Evolutionary conservation across 2,797 vertebrate species (phyloP), one percentile per base, ranked within the genome.

Genomic region (Lates japonicus): DNA sequence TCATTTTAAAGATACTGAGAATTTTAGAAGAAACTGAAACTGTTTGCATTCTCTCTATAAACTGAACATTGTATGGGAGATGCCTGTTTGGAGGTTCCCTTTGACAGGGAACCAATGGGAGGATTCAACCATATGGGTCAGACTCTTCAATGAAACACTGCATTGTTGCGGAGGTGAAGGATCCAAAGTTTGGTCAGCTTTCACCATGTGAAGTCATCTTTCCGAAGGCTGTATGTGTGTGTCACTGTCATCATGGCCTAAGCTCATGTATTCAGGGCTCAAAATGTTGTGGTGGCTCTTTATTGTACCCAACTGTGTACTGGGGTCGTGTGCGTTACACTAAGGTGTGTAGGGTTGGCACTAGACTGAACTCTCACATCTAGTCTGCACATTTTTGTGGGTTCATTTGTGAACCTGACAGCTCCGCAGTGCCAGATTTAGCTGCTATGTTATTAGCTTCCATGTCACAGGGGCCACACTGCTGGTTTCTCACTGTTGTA

Each of bases 121-220:
- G 73, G 66, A n/a, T 85, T 78, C 54, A 67, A 64, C 42, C 60
- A 59, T 19, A 44, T 80, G 83, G 90, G 67, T 90, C 86, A 78
- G 55, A 54, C 70, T 63, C 58, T 4, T 91, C 82, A 91, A 87
- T 78, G n/a, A n/a, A n/a, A n/a, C 60, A 64, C 57, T 63, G 82
- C 72, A 84, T 89, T 93, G 90, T 94, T 75, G n/a, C 57, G 19
- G 14, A 70, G 16, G 70, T 74, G 61, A 88, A 90, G 77, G 70
- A 93, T 92, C 88, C n/a, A n/a, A 59, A 89, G 90, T 93, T 90
- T 84, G 90, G 90, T 91, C 80, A 83, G 81, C 84, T 94, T 87
- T 87, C 80, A 54, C 5, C 2, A 74, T 22, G 73, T 91, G 83
- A 91, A 78, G 87, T 92, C 79, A 90, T 84, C 84, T 54, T 62